phyloP scores from a whole-genome alignment of 2,888 invertebrate genomes.

The Anodontia alba region DNA sequence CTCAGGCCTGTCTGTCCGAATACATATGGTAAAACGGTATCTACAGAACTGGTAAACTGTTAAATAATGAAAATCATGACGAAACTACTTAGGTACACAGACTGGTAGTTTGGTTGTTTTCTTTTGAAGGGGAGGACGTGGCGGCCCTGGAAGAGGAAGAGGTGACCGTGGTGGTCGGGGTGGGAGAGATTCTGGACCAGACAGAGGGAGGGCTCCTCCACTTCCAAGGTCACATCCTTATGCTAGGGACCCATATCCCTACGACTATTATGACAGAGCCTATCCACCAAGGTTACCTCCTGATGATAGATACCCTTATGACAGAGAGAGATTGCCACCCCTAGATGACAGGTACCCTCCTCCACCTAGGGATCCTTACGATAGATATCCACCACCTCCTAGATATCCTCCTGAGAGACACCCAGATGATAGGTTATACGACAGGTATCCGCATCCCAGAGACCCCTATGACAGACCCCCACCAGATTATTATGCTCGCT shows the following conservation, averaged over 20 bases:
- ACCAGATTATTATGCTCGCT: slow-evolving; percentile 68
- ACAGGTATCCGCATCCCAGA: slow-evolving; percentile 45
- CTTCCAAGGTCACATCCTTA: slow-evolving; percentile 71
- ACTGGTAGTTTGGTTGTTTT: background rate
- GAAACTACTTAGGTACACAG: too few relatives aligned
- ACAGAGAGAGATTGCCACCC: slow-evolving; percentile 42
- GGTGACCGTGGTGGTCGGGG: slow-evolving; percentile 42
- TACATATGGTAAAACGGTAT: too few relatives aligned
- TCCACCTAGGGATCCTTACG: slow-evolving; percentile 65
- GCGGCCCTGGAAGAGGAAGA: slow-evolving; percentile 57
- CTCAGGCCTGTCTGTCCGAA: too few relatives aligned
- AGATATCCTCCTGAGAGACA: slow-evolving; percentile 47
- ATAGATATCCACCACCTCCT: slow-evolving; percentile 65
- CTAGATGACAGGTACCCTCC: slow-evolving; percentile 35
- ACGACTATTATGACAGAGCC: slow-evolving; percentile 67
- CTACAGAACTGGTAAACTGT: too few relatives aligned
- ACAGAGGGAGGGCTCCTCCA: slow-evolving; percentile 21
- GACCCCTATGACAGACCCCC: slow-evolving; percentile 75
- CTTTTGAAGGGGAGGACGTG: slow-evolving; percentile 41
- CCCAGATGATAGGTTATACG: slow-evolving; percentile 62
- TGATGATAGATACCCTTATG: slow-evolving; percentile 45
- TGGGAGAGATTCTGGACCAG: slow-evolving; percentile 58
- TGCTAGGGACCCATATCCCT: slow-evolving; percentile 68
- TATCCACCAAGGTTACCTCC: slow-evolving; percentile 61
- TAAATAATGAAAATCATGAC: too few relatives aligned